Evolutionary conservation across 1,140 invertebrate genomes (phyloP).

Genomic region (Prorops nasuta): DNA sequence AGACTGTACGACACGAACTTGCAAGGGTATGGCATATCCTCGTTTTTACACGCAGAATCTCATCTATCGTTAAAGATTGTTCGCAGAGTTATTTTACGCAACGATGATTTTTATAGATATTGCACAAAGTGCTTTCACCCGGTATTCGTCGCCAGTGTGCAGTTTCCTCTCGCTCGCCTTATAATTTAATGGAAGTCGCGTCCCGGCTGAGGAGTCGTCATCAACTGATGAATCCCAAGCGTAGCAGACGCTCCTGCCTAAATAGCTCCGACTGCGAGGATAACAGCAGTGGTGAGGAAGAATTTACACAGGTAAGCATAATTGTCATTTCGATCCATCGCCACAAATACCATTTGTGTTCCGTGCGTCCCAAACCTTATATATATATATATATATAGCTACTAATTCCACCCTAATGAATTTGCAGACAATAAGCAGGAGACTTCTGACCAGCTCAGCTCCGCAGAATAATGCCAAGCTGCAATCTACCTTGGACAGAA

Average conservation of each 20-base stretch:
- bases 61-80: no score
- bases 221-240: slow-evolving; percentile 42
- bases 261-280: slow-evolving; percentile 55
- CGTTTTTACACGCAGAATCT: not conserved
- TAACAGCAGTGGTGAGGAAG: slow-evolving; percentile 55
- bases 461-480: slow-evolving; percentile 53
- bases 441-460: slow-evolving; percentile 34
- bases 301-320: slow-evolving; percentile 45
- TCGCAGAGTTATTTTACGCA: not conserved
- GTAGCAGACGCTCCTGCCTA: slow-evolving; percentile 41
- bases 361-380: no score
- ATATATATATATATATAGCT: no score
- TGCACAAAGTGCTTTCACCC: slow-evolving; percentile 45
- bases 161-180: slow-evolving; percentile 41
- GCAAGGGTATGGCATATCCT: slow-evolving; percentile 47
- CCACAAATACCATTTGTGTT: no score
- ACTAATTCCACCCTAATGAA: no score
- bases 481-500: slow-evolving; percentile 56
- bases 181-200: slow-evolving; percentile 41
- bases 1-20: slow-evolving; percentile 52
- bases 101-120: slow-evolving; percentile 34
- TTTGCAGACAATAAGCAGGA: slow-evolving; percentile 44
- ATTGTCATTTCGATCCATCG: no score
- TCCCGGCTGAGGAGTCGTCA: slow-evolving; percentile 45
- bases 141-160: slow-evolving; percentile 39